phyloP scores from a whole-genome alignment of 2,888 invertebrate species.

The Dichetophora obliterata region DNA sequence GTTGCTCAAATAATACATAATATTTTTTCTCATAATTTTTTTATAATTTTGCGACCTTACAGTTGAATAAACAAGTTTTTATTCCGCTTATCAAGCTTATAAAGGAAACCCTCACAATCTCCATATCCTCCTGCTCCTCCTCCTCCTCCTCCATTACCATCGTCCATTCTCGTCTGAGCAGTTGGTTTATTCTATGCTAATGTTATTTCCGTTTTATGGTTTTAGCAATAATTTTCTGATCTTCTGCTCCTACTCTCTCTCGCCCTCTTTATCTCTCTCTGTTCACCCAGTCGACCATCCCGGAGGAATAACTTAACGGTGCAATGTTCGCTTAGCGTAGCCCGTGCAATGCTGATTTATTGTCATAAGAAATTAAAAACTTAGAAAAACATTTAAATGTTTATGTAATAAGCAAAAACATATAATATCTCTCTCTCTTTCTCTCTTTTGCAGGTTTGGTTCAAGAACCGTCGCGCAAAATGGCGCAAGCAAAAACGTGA shows the following conservation, averaged over 20 bases:
- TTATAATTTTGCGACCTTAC: background rate
- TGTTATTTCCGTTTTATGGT: conserved; percentile 43
- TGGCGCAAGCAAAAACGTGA: conserved; percentile 96
- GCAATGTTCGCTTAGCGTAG: conserved; percentile 10
- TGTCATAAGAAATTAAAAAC: conserved; percentile 43
- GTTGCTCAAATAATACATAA: background rate
- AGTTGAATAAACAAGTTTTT: conserved; percentile 5
- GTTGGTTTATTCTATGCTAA: conserved; percentile 28
- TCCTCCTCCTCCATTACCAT: background rate
- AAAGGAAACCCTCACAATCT: background rate
- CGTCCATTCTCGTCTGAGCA: no score
- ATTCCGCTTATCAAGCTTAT: background rate
- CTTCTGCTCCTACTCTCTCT: conserved; percentile 3
- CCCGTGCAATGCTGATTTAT: conserved; percentile 4
- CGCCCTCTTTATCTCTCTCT: background rate
- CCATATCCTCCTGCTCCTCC: background rate
- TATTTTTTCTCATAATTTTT: background rate
- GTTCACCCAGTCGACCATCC: background rate
- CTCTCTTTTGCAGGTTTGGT: conserved; percentile 85
- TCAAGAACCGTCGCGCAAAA: conserved; percentile 95
- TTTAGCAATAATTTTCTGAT: conserved; percentile 22
- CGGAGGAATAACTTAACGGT: conserved; percentile 13
- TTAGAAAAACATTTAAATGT: conserved; percentile 26
- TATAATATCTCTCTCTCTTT: conserved; percentile 10
- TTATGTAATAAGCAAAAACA: conserved; percentile 13